Evolutionary conservation across 2,888 invertebrate genomes (phyloP).

Genomic region (Phaedon cochleariae): DNA sequence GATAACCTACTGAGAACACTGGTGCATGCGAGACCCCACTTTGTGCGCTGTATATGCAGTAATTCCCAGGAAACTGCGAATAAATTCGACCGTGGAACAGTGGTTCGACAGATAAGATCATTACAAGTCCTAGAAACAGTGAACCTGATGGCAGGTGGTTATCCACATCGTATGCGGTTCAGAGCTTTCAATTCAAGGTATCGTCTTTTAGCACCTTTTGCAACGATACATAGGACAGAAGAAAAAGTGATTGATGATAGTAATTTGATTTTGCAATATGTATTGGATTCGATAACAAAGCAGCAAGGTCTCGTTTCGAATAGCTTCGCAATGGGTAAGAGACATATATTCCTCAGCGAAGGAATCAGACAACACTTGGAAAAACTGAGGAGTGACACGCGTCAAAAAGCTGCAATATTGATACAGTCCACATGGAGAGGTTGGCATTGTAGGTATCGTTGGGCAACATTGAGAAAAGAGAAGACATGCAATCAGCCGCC

Average conservation of each 20-base stretch:
- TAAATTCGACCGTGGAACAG: slow-evolving; percentile 83
- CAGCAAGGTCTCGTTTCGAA: slow-evolving; percentile 71
- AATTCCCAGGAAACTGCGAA: slow-evolving; percentile 84
- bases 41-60: slow-evolving; percentile 91
- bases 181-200: slow-evolving; percentile 90
- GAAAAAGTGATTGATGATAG: slow-evolving; percentile 79
- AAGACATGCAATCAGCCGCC: slow-evolving; percentile 38
- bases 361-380: slow-evolving; percentile 91
- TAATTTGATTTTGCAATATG: slow-evolving; percentile 77
- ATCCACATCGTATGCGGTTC: slow-evolving; percentile 94
- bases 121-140: slow-evolving; percentile 91
- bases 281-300: slow-evolving; percentile 68
- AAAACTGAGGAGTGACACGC: slow-evolving; percentile 78
- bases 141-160: slow-evolving; percentile 93
- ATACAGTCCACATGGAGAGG: slow-evolving; percentile 89
- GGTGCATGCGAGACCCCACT: slow-evolving; percentile 93
- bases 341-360: slow-evolving; percentile 94
- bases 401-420: slow-evolving; percentile 81
- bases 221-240: slow-evolving; percentile 70
- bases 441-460: slow-evolving; percentile 74
- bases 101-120: slow-evolving; percentile 89
- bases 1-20: slow-evolving; percentile 91
- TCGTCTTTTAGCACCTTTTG: slow-evolving; percentile 83
- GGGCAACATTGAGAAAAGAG: slow-evolving; percentile 67
- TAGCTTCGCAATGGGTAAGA: slow-evolving; percentile 91